Base-by-base conservation (phyloP, 2,113 vertebrate genomes). In the Barbus barbus region DNA sequence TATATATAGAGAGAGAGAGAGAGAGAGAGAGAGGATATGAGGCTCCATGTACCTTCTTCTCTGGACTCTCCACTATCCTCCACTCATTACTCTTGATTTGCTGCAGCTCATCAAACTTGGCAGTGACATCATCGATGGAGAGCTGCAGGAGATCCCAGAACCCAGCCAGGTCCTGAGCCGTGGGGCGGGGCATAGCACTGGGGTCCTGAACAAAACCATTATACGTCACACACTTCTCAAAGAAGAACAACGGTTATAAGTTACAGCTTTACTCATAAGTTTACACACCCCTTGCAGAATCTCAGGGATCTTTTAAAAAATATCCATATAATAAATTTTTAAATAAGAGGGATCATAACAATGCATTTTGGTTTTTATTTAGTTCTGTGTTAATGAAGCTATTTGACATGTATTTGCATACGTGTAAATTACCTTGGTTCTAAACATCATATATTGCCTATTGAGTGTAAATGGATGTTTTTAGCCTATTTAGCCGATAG, bases 131-230 rank as follows among this genome's bases (percentile, higher is more conserved):
- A 91, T 99, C 97, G 14, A 99, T 95, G 5, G 98, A 98, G 83
- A 99, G 96, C 95, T 99, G 98, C 91, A 99, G 87, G 91, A 99
- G 96, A 93, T 99, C 98, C 98, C 98, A 99, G 94, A 99, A 99
- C 87, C 98, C 98, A 53, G 98, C 98, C 81, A 99, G 93, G 90
- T 99, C 98, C 95, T 99, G 98, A 84, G 98, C 98, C 9, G 98
- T 99, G 83, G 98, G 98, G 89, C 98, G 94, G 1, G 98, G 98
- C 98, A 99, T 98, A 88, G 98, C 98, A 85, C 97, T 97, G 87
- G 98, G 98, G 94, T 99, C 98, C 98, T 99, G 90, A 9, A 51
- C 6, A 33, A 12, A 82, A 71, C 12, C 41, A 65, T 74, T 18
- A 48, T 8, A 24, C 9, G 6, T 46, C 13, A 74, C 41, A 26